Percentiles rank a stretch among this genome's conserved stretches.
Evolutionary conservation across 2,113 vertebrate species (phyloP).

Genomic region (Rhinolophus sinicus): DNA sequence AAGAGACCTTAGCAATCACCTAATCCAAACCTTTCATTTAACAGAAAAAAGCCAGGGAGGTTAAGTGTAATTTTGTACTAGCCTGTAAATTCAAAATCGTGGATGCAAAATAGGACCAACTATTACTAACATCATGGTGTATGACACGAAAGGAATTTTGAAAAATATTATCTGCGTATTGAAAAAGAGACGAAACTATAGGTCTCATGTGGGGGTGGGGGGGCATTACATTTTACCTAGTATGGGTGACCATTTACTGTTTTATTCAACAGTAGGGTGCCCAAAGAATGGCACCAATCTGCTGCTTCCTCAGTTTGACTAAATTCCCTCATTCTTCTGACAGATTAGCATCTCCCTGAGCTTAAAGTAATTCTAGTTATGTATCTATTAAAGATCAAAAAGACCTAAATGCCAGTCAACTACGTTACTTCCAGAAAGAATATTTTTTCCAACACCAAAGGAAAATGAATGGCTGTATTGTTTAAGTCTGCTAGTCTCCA

Average conservation of each 20-base stretch:
- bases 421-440: constrained; percentile 36
- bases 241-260: neutral
- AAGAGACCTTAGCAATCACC: neutral
- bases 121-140: neutral
- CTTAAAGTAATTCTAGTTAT: neutral
- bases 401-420: neutral
- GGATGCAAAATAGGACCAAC: neutral
- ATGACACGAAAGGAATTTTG: neutral
- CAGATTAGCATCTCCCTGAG: neutral
- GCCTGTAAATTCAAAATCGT: constrained; percentile 16
- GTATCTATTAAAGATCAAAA: neutral
- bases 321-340: neutral
- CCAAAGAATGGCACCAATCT: neutral
- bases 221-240: neutral
- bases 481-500: neutral
- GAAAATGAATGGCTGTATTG: neutral
- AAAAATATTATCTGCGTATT: neutral
- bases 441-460: neutral
- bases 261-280: neutral
- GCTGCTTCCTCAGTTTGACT: neutral
- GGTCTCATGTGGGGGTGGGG: neutral
- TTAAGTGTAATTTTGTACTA: neutral
- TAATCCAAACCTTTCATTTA: constrained; percentile 27
- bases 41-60: neutral
- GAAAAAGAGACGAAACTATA: neutral